Conservation (phyloP, 2,113 vertebrate genomes). For the Scytalopus superciliaris region DNA sequence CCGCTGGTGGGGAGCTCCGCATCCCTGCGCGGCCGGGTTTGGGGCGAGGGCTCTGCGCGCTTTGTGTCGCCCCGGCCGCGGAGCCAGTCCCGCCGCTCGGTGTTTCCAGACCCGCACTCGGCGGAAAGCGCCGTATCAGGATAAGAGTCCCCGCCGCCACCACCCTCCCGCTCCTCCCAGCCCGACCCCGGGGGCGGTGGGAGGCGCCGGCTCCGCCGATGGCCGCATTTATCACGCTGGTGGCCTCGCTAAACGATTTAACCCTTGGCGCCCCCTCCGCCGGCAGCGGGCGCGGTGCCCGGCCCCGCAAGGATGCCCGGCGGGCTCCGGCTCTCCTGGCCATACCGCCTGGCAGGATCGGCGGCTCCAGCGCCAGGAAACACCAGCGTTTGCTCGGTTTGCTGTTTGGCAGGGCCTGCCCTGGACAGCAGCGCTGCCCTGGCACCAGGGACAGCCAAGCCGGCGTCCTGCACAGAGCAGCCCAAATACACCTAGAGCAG, state of each 20-base stretch:
- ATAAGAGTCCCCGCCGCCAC: conserved; percentile 74
- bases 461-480: no score
- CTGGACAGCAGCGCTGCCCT: not conserved
- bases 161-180: conserved; percentile 14
- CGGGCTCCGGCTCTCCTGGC: not conserved
- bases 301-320: not conserved
- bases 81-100: conserved; percentile 71
- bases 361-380: not conserved
- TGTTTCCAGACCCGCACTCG: conserved; percentile 69
- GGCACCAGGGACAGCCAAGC: not conserved
- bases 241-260: conserved; percentile 15
- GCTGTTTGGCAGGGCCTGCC: not conserved
- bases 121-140: conserved; percentile 75
- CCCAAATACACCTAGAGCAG: not conserved
- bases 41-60: not conserved
- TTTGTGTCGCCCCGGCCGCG: conserved; percentile 70
- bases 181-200: not conserved
- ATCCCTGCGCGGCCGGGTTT: not conserved
- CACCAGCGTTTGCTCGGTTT: not conserved
- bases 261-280: not conserved
- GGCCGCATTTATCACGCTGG: not conserved
- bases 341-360: not conserved
- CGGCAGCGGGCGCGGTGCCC: not conserved
- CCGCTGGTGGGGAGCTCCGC: not conserved
- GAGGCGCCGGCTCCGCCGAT: not conserved